Conservation (phyloP, 2,113 vertebrate genomes). For the Menidia beryllina region DNA sequence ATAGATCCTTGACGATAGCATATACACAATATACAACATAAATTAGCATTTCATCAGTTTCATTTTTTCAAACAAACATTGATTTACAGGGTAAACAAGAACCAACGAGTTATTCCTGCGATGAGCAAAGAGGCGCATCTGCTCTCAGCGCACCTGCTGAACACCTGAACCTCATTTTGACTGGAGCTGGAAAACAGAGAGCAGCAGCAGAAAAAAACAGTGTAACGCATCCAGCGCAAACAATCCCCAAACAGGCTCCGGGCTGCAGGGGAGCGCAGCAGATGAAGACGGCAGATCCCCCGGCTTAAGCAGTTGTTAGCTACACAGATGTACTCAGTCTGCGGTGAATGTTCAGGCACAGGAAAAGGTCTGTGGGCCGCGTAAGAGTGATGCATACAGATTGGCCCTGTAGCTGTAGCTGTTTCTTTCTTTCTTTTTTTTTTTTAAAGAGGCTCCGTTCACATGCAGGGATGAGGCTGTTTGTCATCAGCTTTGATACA, state of each 20-base stretch:
- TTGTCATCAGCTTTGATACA: slow-evolving; percentile 33
- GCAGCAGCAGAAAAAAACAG: slow-evolving; percentile 46
- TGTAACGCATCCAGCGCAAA: slow-evolving; percentile 35
- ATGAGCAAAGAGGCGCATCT: slow-evolving; percentile 53
- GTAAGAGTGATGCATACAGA: slow-evolving; percentile 40
- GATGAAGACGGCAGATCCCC: slow-evolving; percentile 66
- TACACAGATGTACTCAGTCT: slow-evolving; percentile 53
- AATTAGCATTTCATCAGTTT: background rate
- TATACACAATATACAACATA: background rate
- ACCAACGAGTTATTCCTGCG: slow-evolving; percentile 54
- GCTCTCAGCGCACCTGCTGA: slow-evolving; percentile 66
- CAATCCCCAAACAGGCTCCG: slow-evolving; percentile 48
- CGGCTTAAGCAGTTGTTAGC: slow-evolving; percentile 30
- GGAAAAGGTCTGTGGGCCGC: slow-evolving; percentile 33
- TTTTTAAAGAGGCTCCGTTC: slow-evolving; percentile 23
- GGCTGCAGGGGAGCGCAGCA: slow-evolving; percentile 57
- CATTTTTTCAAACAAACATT: slow-evolving; percentile 46
- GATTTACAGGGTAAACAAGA: slow-evolving; percentile 61
- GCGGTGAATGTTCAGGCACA: slow-evolving; percentile 27
- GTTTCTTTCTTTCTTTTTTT: slow-evolving; percentile 1
- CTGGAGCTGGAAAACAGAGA: slow-evolving; percentile 42
- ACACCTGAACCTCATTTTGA: slow-evolving; percentile 70
- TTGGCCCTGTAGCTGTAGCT: slow-evolving; percentile 24
- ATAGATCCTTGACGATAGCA: background rate
- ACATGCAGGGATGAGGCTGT: slow-evolving; percentile 38